Conservation (phyloP, 2,113 vertebrate species). For the Neomonachus schauinslandi region DNA sequence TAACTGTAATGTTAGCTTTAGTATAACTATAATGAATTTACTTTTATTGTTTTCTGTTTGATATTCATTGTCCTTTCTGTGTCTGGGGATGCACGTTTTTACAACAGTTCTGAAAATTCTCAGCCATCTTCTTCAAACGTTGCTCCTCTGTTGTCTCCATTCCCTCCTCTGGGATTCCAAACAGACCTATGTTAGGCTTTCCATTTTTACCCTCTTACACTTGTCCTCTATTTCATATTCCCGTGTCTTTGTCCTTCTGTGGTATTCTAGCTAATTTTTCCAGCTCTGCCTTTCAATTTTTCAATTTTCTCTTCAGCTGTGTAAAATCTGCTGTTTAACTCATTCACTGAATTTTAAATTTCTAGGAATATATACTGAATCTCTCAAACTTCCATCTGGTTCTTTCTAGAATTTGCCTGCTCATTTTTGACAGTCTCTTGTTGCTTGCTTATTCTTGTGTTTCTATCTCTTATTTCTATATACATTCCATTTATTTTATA, state of each 20-base stretch:
- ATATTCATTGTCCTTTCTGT: not conserved
- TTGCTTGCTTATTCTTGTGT: not conserved
- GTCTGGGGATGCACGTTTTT: not conserved
- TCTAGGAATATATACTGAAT: not conserved
- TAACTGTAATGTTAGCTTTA: not conserved
- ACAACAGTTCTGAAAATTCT: slow-evolving; percentile 14
- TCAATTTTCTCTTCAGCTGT: not conserved
- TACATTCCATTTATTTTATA: not conserved
- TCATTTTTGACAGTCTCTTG: not conserved
- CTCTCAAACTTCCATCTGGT: not conserved
- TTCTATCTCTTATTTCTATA: not conserved
- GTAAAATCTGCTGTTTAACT: not conserved
- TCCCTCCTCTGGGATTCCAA: not conserved
- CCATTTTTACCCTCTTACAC: not conserved
- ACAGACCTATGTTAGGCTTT: not conserved
- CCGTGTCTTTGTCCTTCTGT: not conserved
- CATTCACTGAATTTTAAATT: not conserved
- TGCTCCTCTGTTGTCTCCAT: not conserved
- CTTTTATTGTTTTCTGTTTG: not conserved
- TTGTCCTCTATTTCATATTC: not conserved
- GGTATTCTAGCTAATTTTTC: not conserved
- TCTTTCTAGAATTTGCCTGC: not conserved
- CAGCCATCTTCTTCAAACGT: not conserved
- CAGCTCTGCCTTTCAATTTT: not conserved
- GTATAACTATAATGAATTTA: not conserved